phyloP scores from a whole-genome alignment of 2,113 vertebrate species.

The Sander vitreus region DNA sequence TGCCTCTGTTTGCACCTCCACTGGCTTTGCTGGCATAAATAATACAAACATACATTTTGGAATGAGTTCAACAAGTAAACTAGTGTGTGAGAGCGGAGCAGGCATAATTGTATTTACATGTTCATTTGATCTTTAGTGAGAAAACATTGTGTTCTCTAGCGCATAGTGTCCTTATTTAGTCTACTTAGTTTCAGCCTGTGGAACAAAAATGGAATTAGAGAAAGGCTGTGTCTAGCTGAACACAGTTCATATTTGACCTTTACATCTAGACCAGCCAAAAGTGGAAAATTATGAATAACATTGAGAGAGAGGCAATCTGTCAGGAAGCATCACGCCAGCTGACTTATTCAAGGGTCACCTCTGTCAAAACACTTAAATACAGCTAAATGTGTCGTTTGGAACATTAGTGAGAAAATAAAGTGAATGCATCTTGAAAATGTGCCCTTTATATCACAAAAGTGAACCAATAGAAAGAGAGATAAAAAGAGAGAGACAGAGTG shows the following conservation, averaged over 20 bases:
- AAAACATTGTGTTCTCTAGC: slow-evolving; percentile 4
- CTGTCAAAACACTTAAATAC: slow-evolving; percentile 65
- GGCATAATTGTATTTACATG: neutral
- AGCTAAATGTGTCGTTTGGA: slow-evolving; percentile 55
- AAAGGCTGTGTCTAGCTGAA: slow-evolving; percentile 31
- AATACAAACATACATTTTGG: neutral
- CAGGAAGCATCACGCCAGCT: slow-evolving; percentile 63
- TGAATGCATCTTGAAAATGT: slow-evolving; percentile 28
- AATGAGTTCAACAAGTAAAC: slow-evolving; percentile 26
- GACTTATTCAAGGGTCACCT: slow-evolving; percentile 69
- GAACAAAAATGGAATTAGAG: slow-evolving; percentile 33
- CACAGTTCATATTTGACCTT: slow-evolving; percentile 72
- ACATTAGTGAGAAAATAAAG: slow-evolving; percentile 43
- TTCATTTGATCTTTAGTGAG: neutral
- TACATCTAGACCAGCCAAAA: slow-evolving; percentile 64
- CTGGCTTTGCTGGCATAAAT: neutral
- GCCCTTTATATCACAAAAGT: slow-evolving; percentile 34
- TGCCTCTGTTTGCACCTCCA: slow-evolving; percentile 15
- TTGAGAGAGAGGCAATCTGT: slow-evolving; percentile 65
- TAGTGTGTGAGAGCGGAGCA: neutral
- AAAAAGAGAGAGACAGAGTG: neutral
- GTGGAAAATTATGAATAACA: slow-evolving; percentile 66
- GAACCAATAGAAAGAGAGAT: slow-evolving; percentile 22
- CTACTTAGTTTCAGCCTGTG: slow-evolving; percentile 34
- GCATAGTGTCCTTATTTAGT: slow-evolving; percentile 29